Evolutionary conservation across 2,113 vertebrate genomes (phyloP), one percentile per base, ranked within the genome.

Genomic region (Egretta garzetta): DNA sequence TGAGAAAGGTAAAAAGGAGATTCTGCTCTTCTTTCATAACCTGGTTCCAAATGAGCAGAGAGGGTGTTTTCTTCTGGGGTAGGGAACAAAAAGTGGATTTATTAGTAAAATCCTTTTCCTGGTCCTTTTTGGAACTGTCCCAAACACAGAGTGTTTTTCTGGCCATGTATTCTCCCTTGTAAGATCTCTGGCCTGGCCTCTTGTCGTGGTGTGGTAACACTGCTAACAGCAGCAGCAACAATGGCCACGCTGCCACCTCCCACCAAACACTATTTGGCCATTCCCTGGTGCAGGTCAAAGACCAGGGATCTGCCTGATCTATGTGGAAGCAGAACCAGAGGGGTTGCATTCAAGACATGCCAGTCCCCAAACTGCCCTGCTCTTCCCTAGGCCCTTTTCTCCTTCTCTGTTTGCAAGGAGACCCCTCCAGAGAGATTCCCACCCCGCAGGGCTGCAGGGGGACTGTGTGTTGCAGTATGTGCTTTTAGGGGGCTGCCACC

Each of bases 1-100:
- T 16, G 90, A 94, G 82, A 94, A 88, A 70, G 93, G 96, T 96
- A 24, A 21, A 62, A 52, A 39, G 35, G 43, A 27, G 15, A 9
- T 22, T 24, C 45, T 89, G 62, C 35, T 35, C 12, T 30, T 52
- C 33, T 28, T 16, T 26, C 43, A 30, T 16, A 19, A 23, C 27
- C 21, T 37, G 27, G 5, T 7, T 41, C 30, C 50, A 47, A 33
- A 39, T 1, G 7, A 35, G 23, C 32, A 27, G 7, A 27, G 7
- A 16, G 41, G 30, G 1, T 55, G 6, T 56, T 66, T 76, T 75
- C 18, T 6, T 60, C n/a, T 2, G 2, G 11, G 27, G 30, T 41
- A 63, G 30, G 33, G 22, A 90, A 58, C 10, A 52, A 64, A 43
- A 68, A 35, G 24, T 21, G 24, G 5, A 10, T 73, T 92, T 67